phyloP scores from a whole-genome alignment of 2,113 vertebrate species.

The Apteryx mantelli region DNA sequence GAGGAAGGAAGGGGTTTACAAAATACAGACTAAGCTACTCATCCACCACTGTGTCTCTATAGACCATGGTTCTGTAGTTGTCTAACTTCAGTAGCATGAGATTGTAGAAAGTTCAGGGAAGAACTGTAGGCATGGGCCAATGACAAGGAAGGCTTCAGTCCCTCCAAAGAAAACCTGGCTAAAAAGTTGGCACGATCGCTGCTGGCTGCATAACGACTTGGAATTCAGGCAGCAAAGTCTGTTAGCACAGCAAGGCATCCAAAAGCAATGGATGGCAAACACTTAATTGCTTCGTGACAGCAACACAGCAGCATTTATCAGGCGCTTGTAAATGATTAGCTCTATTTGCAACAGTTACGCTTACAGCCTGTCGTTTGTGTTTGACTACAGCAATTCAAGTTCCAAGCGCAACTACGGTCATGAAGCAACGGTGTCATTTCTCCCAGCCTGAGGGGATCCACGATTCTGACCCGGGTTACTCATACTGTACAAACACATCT shows the following conservation, averaged over 20 bases:
- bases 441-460: neutral
- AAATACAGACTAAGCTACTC: neutral
- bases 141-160: neutral
- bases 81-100: neutral
- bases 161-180: neutral
- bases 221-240: neutral
- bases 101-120: neutral
- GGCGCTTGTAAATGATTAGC: neutral
- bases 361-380: neutral
- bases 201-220: fast-evolving
- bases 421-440: neutral
- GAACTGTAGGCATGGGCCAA: neutral
- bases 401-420: neutral
- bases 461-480: no score
- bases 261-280: neutral
- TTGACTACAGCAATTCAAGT: neutral
- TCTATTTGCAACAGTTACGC: neutral
- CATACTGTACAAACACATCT: neutral
- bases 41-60: neutral
- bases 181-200: neutral
- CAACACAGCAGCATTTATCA: neutral
- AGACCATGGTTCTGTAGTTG: neutral
- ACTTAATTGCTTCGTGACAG: neutral
- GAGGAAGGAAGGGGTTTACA: neutral
- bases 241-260: neutral